A percentile compares a stretch with the other conserved stretches of the same genome.
phyloP scores from a whole-genome alignment of 2,888 invertebrate genomes.

The Ligdia adustata region DNA sequence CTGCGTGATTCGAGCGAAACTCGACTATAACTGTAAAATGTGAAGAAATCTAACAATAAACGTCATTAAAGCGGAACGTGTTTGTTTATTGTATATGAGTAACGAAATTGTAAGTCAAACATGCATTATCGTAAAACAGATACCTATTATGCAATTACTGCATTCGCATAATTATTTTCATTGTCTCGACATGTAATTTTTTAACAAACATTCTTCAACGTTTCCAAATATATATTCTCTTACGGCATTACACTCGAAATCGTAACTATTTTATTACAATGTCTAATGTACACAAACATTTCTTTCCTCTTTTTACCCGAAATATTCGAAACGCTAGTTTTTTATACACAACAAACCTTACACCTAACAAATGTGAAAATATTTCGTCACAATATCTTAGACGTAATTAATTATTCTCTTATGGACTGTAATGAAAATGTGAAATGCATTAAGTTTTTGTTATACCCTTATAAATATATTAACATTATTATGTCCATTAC shows the following conservation, averaged over 20 bases:
- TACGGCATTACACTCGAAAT: slow-evolving; percentile 74
- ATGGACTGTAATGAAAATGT: slow-evolving; percentile 82
- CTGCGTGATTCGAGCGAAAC: slow-evolving; percentile 46
- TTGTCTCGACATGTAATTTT: slow-evolving; percentile 71
- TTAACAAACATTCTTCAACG: slow-evolving; percentile 79
- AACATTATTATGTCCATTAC: slow-evolving; percentile 74
- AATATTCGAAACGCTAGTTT: slow-evolving; percentile 73
- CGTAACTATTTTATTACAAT: slow-evolving; percentile 74
- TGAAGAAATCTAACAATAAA: slow-evolving; percentile 44
- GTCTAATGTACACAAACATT: slow-evolving; percentile 75
- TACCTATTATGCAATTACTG: slow-evolving; percentile 64
- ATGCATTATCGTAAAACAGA: slow-evolving; percentile 64
- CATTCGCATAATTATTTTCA: too few species aligned
- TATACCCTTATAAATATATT: slow-evolving; percentile 80
- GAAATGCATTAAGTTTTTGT: slow-evolving; percentile 82
- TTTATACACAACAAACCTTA: slow-evolving; percentile 83
- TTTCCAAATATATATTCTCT: slow-evolving; percentile 82
- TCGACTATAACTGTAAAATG: slow-evolving; percentile 41
- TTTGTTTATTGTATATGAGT: slow-evolving; percentile 51
- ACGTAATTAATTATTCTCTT: slow-evolving; percentile 69
- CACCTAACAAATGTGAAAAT: slow-evolving; percentile 78
- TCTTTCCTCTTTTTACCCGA: slow-evolving; percentile 74
- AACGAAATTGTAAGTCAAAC: slow-evolving; percentile 65
- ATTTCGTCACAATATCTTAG: slow-evolving; percentile 79
- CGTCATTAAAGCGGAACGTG: slow-evolving; percentile 67